Percentiles rank a stretch among this genome's conserved stretches.
Evolutionary conservation across 2,113 vertebrate species (phyloP).

Genomic region (Gopherus evgoodei): DNA sequence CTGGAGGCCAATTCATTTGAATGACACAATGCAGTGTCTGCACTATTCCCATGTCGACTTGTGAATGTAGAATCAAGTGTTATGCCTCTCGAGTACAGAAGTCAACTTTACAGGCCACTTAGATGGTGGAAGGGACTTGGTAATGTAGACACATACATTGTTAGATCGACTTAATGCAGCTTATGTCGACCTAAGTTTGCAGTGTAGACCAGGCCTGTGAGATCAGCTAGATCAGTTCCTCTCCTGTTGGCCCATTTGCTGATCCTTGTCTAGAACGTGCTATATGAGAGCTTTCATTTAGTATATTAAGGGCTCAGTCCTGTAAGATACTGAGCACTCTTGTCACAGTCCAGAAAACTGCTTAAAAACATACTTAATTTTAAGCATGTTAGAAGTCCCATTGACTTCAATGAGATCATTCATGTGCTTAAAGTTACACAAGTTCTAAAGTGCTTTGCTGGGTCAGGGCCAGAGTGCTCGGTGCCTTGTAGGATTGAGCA

Average conservation of each 20-base stretch:
- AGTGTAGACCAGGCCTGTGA: background rate
- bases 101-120: no score
- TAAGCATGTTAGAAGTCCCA: background rate
- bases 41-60: no score
- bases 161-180: no score
- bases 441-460: background rate
- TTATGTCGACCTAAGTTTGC: no score
- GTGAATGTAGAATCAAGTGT: no score
- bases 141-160: no score
- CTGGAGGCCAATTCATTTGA: no score
- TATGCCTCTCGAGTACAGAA: no score
- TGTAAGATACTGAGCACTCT: background rate
- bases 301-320: background rate
- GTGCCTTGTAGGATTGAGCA: constrained; percentile 32
- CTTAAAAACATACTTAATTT: background rate
- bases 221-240: background rate
- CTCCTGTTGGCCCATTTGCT: background rate
- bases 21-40: no score
- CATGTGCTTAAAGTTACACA: background rate
- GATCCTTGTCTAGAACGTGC: background rate
- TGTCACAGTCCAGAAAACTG: background rate
- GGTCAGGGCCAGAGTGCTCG: constrained; percentile 20
- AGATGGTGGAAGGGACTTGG: no score
- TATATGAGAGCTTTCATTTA: background rate
- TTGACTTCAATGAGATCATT: background rate